A percentile compares a stretch with the other conserved stretches of the same genome.
Conservation (phyloP, 35 echinoderm and acorn worm species). For the Holothuria glaberrima region DNA sequence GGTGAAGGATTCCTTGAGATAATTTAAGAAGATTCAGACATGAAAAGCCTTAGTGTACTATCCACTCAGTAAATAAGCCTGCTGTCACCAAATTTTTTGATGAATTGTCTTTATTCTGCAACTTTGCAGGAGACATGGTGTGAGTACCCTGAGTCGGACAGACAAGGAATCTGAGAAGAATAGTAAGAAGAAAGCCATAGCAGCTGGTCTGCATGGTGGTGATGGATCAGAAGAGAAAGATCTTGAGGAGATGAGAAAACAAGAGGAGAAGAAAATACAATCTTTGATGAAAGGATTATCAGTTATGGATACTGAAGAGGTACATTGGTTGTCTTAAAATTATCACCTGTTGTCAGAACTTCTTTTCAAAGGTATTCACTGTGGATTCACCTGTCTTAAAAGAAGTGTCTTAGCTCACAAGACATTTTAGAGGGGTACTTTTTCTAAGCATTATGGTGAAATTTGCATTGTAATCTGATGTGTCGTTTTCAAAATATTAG, state of each 20-base stretch:
- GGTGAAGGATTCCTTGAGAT: not conserved
- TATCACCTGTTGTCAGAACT: no score
- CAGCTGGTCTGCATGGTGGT: conserved; percentile 60
- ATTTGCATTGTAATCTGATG: no score
- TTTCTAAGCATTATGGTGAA: no score
- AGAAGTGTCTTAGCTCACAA: no score
- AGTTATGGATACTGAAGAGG: conserved; percentile 82
- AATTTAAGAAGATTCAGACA: not conserved
- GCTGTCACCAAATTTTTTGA: not conserved
- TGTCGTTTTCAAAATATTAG: no score
- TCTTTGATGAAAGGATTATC: conserved; percentile 94
- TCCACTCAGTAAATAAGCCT: not conserved
- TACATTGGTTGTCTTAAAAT: not conserved
- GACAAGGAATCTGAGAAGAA: conserved; percentile 87
- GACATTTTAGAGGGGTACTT: no score
- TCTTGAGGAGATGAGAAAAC: conserved; percentile 62
- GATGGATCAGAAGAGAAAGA: conserved; percentile 47
- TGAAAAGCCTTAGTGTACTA: no score
- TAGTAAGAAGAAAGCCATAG: conserved; percentile 81
- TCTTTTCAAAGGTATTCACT: no score
- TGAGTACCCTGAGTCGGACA: conserved; percentile 63
- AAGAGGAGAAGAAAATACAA: conserved; percentile 88
- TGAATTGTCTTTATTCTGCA: no score
- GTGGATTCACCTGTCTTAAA: no score
- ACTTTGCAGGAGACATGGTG: conserved; percentile 72